These are phyloP conservation scores for Heliconius ismenius DNA, from an alignment of 2,888 invertebrate species.

Conservation along the genomic window DNA sequence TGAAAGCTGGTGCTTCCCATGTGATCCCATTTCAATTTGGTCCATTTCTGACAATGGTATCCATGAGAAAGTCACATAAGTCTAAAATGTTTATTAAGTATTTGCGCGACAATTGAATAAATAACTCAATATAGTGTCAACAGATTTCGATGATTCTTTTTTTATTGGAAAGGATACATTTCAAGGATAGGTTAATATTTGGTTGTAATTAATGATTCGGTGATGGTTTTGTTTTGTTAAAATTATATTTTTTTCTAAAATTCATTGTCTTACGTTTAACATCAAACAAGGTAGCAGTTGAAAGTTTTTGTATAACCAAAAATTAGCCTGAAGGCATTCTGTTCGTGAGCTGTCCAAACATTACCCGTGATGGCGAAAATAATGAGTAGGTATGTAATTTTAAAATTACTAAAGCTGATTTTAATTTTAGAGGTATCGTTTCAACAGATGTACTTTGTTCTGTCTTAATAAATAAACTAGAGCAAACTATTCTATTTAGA, in stretches of 20 bases:
- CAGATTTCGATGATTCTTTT: too few relatives aligned
- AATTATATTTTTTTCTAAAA: not conserved
- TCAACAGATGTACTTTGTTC: not conserved
- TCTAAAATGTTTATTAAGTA: too few relatives aligned
- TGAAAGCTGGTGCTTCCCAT: too few relatives aligned
- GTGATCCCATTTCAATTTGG: too few relatives aligned
- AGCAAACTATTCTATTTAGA: slow-evolving; percentile 40
- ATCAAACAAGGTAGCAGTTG: not conserved
- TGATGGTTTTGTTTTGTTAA: too few relatives aligned
- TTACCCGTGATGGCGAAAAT: slow-evolving; percentile 3
- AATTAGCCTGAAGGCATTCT: slow-evolving; percentile 10
- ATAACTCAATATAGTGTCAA: too few relatives aligned
- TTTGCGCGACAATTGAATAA: too few relatives aligned
- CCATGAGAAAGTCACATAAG: too few relatives aligned
- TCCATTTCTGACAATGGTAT: too few relatives aligned
- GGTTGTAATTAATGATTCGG: too few relatives aligned
- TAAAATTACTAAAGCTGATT: not conserved
- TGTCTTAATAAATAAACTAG: slow-evolving; percentile 32
- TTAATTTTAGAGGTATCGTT: not conserved
- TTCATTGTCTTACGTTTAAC: not conserved
- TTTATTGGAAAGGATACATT: too few relatives aligned
- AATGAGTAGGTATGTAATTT: not conserved
- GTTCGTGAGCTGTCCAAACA: slow-evolving; percentile 15
- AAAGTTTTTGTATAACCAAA: not conserved
- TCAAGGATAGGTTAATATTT: too few relatives aligned